Conservation (phyloP, 2,113 vertebrate species). For the Centropus bengalensis region DNA sequence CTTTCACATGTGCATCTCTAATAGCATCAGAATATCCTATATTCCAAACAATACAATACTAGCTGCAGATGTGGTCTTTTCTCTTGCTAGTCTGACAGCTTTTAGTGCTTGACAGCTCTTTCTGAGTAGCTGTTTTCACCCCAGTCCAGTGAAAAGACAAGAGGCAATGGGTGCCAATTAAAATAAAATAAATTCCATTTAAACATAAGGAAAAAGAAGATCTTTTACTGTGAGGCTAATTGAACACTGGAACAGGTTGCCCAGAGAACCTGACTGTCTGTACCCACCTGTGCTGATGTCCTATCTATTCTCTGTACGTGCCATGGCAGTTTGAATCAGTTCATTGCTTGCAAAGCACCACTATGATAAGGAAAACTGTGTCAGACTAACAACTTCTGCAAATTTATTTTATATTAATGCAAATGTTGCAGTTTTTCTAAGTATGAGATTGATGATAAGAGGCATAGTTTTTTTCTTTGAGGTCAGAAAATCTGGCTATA, state of each 20-base stretch:
- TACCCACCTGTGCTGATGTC: neutral
- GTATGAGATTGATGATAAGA: neutral
- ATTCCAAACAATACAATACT: neutral
- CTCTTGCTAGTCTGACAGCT: neutral
- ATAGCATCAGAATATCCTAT: no score
- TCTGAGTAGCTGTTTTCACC: neutral
- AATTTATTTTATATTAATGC: neutral
- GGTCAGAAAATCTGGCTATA: neutral
- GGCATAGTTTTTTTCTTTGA: neutral
- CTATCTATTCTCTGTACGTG: neutral
- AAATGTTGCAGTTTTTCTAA: neutral
- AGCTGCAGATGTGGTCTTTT: neutral
- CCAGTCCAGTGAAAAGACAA: neutral
- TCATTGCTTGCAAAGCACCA: neutral
- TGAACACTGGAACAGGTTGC: neutral
- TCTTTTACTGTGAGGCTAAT: neutral
- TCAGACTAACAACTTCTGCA: neutral
- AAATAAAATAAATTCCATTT: neutral
- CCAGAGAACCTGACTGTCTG: neutral
- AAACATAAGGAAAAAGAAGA: neutral
- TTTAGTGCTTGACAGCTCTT: neutral
- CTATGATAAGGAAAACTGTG: neutral
- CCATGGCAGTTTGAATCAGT: neutral
- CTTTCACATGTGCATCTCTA: no score
- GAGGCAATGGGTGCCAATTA: neutral